Evolutionary conservation across 2,797 vertebrate species (phyloP), one percentile per base, ranked within the genome.

Genomic region (Falco biarmicus): DNA sequence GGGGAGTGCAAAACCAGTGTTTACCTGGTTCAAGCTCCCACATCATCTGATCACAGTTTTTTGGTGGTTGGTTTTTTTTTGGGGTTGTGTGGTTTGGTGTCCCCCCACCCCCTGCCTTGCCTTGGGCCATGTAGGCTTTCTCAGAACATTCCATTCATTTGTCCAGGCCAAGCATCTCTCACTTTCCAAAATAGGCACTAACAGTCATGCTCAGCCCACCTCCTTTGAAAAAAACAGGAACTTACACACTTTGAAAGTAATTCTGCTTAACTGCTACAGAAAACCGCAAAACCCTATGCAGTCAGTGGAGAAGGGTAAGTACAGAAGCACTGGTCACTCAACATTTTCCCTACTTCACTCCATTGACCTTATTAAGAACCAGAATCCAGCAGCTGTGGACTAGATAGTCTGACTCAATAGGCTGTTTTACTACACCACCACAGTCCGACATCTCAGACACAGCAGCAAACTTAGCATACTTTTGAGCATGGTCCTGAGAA

Each of bases 71-170:
- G 20, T 3, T 56, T 32, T 15, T 15, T 41, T 22, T 69, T 4
- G 16, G 60, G 29, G 3, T 53, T 50, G 24, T 43, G 26, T 17
- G 4, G 19, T 1, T 15, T 28, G 41, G 41, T 41, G 41, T 41
- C 41, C 41, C 41, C 13, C 41, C 41, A 13, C 41, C 41, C 41
- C 41, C 41, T 15, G 14, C 41, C 11, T 21, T 18, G 6, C 37
- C 77, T 68, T 18, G 6, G 88, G 84, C 86, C 74, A 90, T 45
- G 74, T 76, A 83, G 63, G 34, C 78, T 90, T 89, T 92, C 84
- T 96, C 86, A 93, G 70, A 77, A 95, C 88, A 93, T 95, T 94
- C 83, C 93, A 82, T 73, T 63, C 70, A 84, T 90, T 79, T 90
- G 64, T 31, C 66, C 66, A 90, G 51, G 70, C 74, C 81, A 94